A percentile compares a stretch with the other conserved stretches of the same genome.
phyloP scores from a whole-genome alignment of 2,888 invertebrate genomes.

The Drosophila formosana region DNA sequence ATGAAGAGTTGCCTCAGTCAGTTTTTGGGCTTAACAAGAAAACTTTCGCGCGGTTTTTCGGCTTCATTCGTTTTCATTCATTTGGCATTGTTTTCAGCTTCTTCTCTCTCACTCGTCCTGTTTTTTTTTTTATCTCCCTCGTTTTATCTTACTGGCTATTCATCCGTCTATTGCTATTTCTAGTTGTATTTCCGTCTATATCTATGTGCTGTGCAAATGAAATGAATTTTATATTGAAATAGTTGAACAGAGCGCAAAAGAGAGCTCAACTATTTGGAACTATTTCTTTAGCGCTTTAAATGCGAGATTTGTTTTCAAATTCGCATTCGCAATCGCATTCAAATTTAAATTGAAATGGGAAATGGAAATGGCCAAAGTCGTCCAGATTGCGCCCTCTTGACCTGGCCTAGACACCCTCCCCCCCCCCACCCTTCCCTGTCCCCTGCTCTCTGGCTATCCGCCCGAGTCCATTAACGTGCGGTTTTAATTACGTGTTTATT shows the following conservation, averaged over 20 bases:
- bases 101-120: not conserved
- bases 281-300: slow-evolving; percentile 51
- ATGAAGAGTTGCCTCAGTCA: slow-evolving; percentile 32
- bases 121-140: slow-evolving; percentile 5
- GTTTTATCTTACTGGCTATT: slow-evolving; percentile 2
- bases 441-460: not conserved
- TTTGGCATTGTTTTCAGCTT: slow-evolving; percentile 57
- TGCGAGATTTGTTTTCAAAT: slow-evolving; percentile 38
- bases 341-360: slow-evolving; percentile 30
- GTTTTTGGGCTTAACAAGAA: slow-evolving; percentile 65
- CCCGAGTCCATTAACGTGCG: slow-evolving; percentile 69
- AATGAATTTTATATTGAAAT: slow-evolving; percentile 79
- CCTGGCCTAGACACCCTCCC: slow-evolving; percentile 2
- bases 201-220: slow-evolving; percentile 48
- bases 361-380: slow-evolving; percentile 22
- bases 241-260: slow-evolving; percentile 48
- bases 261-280: slow-evolving; percentile 47
- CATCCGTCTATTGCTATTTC: slow-evolving; percentile 1
- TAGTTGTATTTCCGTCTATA: not conserved
- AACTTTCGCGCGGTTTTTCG: slow-evolving; percentile 66
- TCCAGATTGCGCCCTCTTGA: slow-evolving; percentile 21
- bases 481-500: slow-evolving; percentile 78
- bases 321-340: slow-evolving; percentile 28
- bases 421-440: not conserved
- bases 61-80: slow-evolving; percentile 70